Percentiles rank a stretch among this genome's conserved stretches.
These are phyloP conservation scores for Anhinga anhinga DNA, from an alignment of 2,113 vertebrate species.

Conservation along the genomic window DNA sequence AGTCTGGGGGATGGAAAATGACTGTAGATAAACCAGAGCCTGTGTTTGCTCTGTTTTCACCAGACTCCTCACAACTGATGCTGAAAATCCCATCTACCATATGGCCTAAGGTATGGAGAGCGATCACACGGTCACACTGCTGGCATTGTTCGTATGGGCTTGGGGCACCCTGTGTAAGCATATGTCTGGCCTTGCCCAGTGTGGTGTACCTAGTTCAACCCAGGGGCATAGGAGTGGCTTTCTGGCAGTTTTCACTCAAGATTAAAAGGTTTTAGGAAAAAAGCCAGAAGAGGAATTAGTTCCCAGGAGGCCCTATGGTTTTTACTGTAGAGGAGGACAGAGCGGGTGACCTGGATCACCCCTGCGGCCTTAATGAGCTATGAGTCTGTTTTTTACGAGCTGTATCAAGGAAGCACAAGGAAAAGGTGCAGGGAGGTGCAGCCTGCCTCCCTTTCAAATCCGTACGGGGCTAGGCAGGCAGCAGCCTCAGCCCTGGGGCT, in stretches of 20 bases:
- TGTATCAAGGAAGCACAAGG: background rate
- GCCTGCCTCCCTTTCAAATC: background rate
- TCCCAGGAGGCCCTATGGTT: background rate
- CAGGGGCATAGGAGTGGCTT: background rate
- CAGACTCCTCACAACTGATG: background rate
- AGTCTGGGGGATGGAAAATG: background rate
- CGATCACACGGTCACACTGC: background rate
- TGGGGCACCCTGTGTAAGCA: background rate
- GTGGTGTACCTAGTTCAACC: background rate
- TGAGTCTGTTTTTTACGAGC: background rate
- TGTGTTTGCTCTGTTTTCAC: background rate
- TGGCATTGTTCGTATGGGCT: rapidly evolving
- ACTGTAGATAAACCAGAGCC: background rate
- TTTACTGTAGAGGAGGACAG: background rate
- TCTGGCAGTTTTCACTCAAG: background rate
- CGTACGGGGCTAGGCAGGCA: rapidly evolving
- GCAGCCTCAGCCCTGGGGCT: background rate
- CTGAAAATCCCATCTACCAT: background rate
- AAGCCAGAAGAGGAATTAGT: background rate
- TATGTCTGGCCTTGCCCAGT: background rate
- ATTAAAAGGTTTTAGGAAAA: background rate
- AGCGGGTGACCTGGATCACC: background rate
- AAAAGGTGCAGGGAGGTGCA: background rate
- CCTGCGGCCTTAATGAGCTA: background rate
- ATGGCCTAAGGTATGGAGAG: background rate